Base-by-base conservation (phyloP, 2,113 vertebrate species). In the Todiramphus saurophagus region DNA sequence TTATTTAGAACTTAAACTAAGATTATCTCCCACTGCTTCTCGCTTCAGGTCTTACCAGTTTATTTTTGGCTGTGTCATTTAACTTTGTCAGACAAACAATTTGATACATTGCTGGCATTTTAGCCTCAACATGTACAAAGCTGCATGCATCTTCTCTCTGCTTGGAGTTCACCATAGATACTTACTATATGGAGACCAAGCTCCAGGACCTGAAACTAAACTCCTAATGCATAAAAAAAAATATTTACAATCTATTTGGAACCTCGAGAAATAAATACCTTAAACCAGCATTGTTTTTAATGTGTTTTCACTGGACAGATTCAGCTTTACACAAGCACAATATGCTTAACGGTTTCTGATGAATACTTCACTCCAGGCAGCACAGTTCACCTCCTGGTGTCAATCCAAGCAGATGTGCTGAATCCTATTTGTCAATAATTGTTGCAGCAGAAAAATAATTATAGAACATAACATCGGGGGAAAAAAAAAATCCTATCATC, bases 381-480 rank as follows among this genome's bases (percentile, higher is more conserved):
- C 66, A 50, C 59, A 83, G 83, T 58, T 91, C 77, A 91, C 88
- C 48, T 89, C 85, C 48, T 60, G 68, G 80, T 55, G 66, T 88
- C 82, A 89, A 85, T 43, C 60, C 53, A 59, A 88, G 93, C 55
- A 91, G 82, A 95, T 94, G 87, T 78, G 70, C 81, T 84, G 96
- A 83, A 90, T 89, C 41, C n/a, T 37, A 25, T 86, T 76, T 48
- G 62, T 80, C 93, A 66, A 20, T 60, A 74, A 75, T 90, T 96
- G 90, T 90, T 92, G 39, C 66, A 84, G 76, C 35, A 33, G 78
- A 78, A 96, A 97, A 97, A 94, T 90, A 96, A 97, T 96, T 83
- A 86, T 0, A 55, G 81, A 85, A 83, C 17, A 55, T 90, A 97
- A 76, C 25, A 56, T 19, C 41, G 51, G 67, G 5, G 10, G 59